Percentiles rank a stretch among this genome's conserved stretches.
These are phyloP conservation scores for Chrysomela aeneicollis DNA, from an alignment of 2,888 invertebrate genomes.

Conservation along the genomic window DNA sequence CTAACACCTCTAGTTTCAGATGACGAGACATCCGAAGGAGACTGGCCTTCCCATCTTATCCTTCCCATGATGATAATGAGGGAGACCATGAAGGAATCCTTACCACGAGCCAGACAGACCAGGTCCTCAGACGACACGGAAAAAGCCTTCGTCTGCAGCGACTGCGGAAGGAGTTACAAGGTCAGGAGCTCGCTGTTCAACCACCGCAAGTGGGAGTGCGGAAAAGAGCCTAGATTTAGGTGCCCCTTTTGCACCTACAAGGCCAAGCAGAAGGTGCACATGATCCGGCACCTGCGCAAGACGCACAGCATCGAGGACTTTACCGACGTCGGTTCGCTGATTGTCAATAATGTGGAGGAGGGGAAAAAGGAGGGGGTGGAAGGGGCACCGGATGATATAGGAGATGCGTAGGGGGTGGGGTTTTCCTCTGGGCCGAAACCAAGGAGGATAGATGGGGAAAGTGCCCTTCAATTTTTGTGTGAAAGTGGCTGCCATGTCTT, in stretches of 20 bases:
- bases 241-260: constrained; percentile 69
- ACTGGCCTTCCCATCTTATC: constrained; percentile 72
- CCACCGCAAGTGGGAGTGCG: constrained; percentile 40
- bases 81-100: constrained; percentile 61
- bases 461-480: too few relatives aligned
- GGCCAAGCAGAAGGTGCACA: constrained; percentile 79
- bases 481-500: too few relatives aligned
- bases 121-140: constrained; percentile 15
- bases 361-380: neutral
- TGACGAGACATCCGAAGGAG: constrained; percentile 40
- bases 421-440: too few relatives aligned
- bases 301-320: constrained; percentile 24
- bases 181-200: constrained; percentile 33
- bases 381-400: neutral
- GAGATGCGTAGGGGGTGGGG: too few relatives aligned
- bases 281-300: constrained; percentile 75
- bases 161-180: constrained; percentile 36
- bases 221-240: constrained; percentile 35
- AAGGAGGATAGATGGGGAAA: too few relatives aligned
- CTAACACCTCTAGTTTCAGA: constrained; percentile 32
- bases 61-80: constrained; percentile 72
- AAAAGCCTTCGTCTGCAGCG: constrained; percentile 23
- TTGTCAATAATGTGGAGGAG: constrained; percentile 9
- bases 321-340: constrained; percentile 6
- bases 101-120: constrained; percentile 44